Evolutionary conservation across 2,113 vertebrate species (phyloP), one percentile per base, ranked within the genome.

Genomic region (Paracanthobrama guichenoti): DNA sequence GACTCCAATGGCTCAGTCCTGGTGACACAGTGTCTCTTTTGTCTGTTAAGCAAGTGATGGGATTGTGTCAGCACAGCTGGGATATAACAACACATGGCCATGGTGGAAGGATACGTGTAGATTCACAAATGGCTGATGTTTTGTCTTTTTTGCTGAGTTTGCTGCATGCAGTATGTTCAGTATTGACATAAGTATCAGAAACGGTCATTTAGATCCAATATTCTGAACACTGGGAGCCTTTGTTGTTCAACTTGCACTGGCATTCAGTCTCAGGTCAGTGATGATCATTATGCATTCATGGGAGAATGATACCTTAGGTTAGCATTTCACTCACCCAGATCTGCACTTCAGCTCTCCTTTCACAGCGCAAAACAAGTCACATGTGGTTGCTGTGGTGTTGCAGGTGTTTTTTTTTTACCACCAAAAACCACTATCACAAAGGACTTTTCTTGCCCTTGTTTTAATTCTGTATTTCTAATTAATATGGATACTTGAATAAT

Each of bases 21-120:
- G 92, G 89, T 87, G 94, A 93, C 94, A 95, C 91, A 91, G 93
- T 92, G 86, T 89, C 87, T 91, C 84, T 69, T 91, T 79, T 90
- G 76, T 87, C 69, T 69, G 78, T 16, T 31, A 78, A 84, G 62
- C 18, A 73, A 79, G 69, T 81, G 60, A 53, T 79, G 60, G 83
- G 46, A 67, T 64, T 79, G 67, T 82, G 74, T 83, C 60, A 81
- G 67, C 20, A 9, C 83, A 88, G 84, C 89, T 89, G 87, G 73
- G 85, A 57, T 73, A 81, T 85, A 57, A 69, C 86, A 83, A 50
- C 76, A 83, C 39, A 84, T 81, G 72, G 26, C n/a, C 64, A 53
- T 22, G 73, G 6, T 67, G 66, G 66, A 67, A 11, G 66, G 18
- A 39, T 9, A 39, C 31, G 11, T 39, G 31, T 69, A 22, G 18